These are phyloP conservation scores for Anagyrus pseudococci DNA, from an alignment of 2,888 invertebrate species.

Conservation along the genomic window DNA sequence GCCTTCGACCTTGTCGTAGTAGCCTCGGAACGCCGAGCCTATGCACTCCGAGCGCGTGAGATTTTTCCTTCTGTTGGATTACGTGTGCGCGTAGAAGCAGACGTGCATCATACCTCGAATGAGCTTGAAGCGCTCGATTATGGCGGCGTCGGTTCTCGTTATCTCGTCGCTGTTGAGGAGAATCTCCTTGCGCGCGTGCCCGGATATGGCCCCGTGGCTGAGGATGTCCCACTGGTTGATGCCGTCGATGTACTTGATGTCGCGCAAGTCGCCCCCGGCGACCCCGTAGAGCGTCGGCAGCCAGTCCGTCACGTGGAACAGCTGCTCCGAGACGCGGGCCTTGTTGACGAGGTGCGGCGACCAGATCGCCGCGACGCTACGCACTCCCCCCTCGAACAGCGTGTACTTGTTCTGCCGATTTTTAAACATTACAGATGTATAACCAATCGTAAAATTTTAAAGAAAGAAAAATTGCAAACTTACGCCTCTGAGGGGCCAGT, in stretches of 20 bases:
- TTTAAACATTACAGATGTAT: background rate
- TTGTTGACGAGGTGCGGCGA: constrained; percentile 67
- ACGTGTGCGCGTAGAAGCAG: background rate
- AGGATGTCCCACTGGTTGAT: constrained; percentile 64
- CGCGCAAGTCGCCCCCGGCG: constrained; percentile 64
- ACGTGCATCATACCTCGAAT: constrained; percentile 47
- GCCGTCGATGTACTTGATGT: constrained; percentile 61
- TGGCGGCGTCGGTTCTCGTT: constrained; percentile 54
- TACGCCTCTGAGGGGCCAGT: constrained; percentile 70
- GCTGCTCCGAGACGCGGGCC: constrained; percentile 66
- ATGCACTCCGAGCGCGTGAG: constrained; percentile 3
- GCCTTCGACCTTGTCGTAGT: constrained; percentile 55
- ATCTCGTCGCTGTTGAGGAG: constrained; percentile 65
- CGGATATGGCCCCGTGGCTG: constrained; percentile 53
- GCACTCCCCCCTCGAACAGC: constrained; percentile 75
- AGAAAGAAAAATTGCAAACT: too few relatives aligned
- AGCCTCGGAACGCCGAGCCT: constrained; percentile 48
- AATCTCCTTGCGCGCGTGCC: constrained; percentile 59
- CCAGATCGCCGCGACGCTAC: constrained; percentile 73
- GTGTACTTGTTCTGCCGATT: constrained; percentile 70
- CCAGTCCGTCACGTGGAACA: constrained; percentile 76
- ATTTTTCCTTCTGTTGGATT: too few relatives aligned
- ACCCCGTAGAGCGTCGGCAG: constrained; percentile 72
- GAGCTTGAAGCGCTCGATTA: constrained; percentile 54
- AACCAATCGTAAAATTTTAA: too few relatives aligned